Percentiles rank a stretch among this genome's conserved stretches.
phyloP scores from a whole-genome alignment of 2,797 vertebrate genomes.

The Zenarchopterus dispar region DNA sequence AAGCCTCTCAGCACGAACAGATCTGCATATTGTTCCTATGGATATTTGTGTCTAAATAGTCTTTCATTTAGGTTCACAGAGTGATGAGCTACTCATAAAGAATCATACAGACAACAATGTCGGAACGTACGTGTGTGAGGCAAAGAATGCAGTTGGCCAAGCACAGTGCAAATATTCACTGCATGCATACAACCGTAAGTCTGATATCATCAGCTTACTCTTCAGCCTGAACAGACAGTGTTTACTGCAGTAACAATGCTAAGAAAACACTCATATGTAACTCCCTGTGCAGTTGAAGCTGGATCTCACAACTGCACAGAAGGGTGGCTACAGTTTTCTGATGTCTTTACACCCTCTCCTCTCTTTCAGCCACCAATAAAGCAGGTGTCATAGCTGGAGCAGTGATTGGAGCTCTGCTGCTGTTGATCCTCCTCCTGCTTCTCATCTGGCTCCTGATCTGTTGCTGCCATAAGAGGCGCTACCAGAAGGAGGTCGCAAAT shows the following conservation, averaged over 20 bases:
- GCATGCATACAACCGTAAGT: slow-evolving; percentile 83
- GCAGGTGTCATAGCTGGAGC: slow-evolving; percentile 87
- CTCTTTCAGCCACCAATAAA: slow-evolving; percentile 77
- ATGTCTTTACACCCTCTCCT: slow-evolving; percentile 9
- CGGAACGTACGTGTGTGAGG: slow-evolving; percentile 87
- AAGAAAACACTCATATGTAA: not conserved
- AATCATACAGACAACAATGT: slow-evolving; percentile 81
- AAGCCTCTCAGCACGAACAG: not conserved
- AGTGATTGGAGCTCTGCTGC: slow-evolving; percentile 87
- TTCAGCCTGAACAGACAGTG: not conserved
- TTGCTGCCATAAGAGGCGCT: slow-evolving; percentile 86
- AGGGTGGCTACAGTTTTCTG: slow-evolving; percentile 13
- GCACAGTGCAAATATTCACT: slow-evolving; percentile 81
- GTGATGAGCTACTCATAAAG: slow-evolving; percentile 85
- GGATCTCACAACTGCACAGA: slow-evolving; percentile 1
- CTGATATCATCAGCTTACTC: slow-evolving; percentile 26
- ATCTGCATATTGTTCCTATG: not conserved
- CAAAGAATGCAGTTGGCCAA: slow-evolving; percentile 85
- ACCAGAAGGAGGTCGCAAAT: slow-evolving; percentile 84
- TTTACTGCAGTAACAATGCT: slow-evolving; percentile 2
- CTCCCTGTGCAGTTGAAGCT: slow-evolving; percentile 6
- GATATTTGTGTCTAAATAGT: slow-evolving; percentile 12
- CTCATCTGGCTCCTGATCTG: slow-evolving; percentile 89
- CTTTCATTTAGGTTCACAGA: slow-evolving; percentile 73
- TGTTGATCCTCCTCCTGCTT: slow-evolving; percentile 85